phyloP scores from a whole-genome alignment of 1,140 invertebrate genomes.

The Zaprionus capensis region DNA sequence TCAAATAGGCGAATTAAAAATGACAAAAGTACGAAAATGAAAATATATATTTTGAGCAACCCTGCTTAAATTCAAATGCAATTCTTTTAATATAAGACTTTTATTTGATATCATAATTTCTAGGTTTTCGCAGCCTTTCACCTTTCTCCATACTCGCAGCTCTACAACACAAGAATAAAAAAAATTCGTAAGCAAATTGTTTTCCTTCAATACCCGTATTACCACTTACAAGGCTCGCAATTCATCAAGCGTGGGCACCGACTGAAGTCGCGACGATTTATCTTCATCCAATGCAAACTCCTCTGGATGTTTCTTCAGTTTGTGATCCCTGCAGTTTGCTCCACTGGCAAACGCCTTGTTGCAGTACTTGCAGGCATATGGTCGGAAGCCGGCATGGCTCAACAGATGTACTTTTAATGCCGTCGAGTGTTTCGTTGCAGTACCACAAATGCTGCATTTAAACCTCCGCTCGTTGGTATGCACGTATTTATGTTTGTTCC shows the following conservation, averaged over 20 bases:
- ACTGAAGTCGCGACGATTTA: slow-evolving; percentile 54
- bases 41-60: not conserved
- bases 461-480: slow-evolving; percentile 84
- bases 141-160: slow-evolving; percentile 37
- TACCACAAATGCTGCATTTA: slow-evolving; percentile 80
- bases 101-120: slow-evolving; percentile 4
- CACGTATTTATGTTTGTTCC: slow-evolving; percentile 85
- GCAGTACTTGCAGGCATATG: slow-evolving; percentile 85
- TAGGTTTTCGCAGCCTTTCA: slow-evolving; percentile 26
- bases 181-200: not conserved
- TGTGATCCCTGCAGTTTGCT: slow-evolving; percentile 85
- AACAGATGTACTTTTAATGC: slow-evolving; percentile 84
- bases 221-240: slow-evolving; percentile 64
- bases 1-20: no score
- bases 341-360: slow-evolving; percentile 84
- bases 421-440: slow-evolving; percentile 74
- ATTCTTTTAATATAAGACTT: not conserved
- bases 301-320: slow-evolving; percentile 83
- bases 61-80: slow-evolving; percentile 1
- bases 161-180: slow-evolving; percentile 18
- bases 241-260: slow-evolving; percentile 76
- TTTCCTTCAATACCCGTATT: not conserved
- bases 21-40: no score
- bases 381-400: slow-evolving; percentile 84
- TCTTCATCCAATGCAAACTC: slow-evolving; percentile 62